Base-by-base conservation (phyloP, 2,888 invertebrate genomes). In the Nemurella pictetii region DNA sequence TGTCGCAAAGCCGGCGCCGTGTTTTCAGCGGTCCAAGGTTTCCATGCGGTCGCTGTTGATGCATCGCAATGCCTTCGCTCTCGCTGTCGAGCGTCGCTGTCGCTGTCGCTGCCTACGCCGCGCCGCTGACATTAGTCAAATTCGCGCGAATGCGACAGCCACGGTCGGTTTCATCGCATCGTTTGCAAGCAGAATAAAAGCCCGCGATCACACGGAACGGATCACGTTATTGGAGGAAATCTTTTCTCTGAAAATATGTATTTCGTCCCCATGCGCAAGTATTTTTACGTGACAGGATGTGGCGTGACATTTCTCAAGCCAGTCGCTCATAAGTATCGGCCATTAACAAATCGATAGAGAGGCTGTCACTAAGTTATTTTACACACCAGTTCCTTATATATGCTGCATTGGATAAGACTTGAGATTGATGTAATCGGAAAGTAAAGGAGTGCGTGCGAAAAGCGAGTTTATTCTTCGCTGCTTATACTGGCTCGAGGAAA, bases 291-390 rank as follows among this genome's bases (percentile, higher is more conserved):
- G 75, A 27, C 2, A n/a, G 9, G 75, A 26, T 9, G 15, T 75
- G 75, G 28, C 75, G 26, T 75, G 75, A 26, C 75, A 15, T 25
- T 75, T 2, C 55, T 75, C 15, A 75, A 26, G 75, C 75, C 28
- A 9, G 28, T 75, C 75, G 4, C 75, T 7, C 12, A 28, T 75
- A 75, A 27, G 28, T 75, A 75, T 28, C 75, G 28, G 75, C 27
- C 75, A 75, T 75, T 75, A 75, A 75, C 26, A 75, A 75, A 75
- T 75, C 75, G 75, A 75, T 75, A 25, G 9, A 1, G 27, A 73
- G 15, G 20, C 73, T 73, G 73, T 73, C 73, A 73, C 73, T 20
- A 9, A 32, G 4, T 32, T 25, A 20, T 20, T 75, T 75, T 75
- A 75, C 75, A 26, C 27, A 75, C 26, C 27, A 75, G 75, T 28